A percentile compares a stretch with the other conserved stretches of the same genome.
Evolutionary conservation across 2,888 invertebrate genomes (phyloP).

Genomic region (Colletes collaris): DNA sequence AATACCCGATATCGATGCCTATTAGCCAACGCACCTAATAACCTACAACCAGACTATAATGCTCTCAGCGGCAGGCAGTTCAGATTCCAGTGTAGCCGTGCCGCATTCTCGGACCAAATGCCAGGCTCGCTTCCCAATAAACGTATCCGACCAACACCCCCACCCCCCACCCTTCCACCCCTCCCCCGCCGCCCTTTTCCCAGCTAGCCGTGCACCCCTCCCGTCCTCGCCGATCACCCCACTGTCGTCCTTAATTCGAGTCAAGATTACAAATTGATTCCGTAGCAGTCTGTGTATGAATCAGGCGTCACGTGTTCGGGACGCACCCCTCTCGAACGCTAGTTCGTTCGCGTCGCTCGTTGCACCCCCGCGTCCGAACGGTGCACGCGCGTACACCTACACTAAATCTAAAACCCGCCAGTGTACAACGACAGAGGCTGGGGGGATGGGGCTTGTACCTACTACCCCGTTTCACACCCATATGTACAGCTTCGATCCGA

Average conservation of each 20-base stretch:
- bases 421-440: conserved; percentile 21
- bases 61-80: conserved; percentile 66
- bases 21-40: conserved; percentile 72
- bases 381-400: conserved; percentile 47
- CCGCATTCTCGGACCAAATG: conserved; percentile 71
- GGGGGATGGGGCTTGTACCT: conserved; percentile 43
- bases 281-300: conserved; percentile 83
- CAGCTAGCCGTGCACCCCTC: conserved; percentile 85
- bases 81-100: conserved; percentile 69
- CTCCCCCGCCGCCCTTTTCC: not conserved
- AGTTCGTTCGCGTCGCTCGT: conserved; percentile 19
- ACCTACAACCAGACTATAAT: conserved; percentile 72
- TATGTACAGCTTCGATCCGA: conserved; percentile 29
- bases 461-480: conserved; percentile 59
- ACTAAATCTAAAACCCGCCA: conserved; percentile 57
- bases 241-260: conserved; percentile 84
- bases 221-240: conserved; percentile 85
- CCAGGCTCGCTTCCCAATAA: conserved; percentile 75
- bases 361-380: conserved; percentile 13
- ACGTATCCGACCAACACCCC: conserved; percentile 53
- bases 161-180: not conserved
- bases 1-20: conserved; percentile 71
- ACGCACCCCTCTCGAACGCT: conserved; percentile 80
- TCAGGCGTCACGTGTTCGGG: conserved; percentile 83
- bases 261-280: conserved; percentile 83